Percentiles rank a stretch among this genome's conserved stretches.
Evolutionary conservation across 2,797 vertebrate species (phyloP).

Genomic region (Epinephelus malabaricus): DNA sequence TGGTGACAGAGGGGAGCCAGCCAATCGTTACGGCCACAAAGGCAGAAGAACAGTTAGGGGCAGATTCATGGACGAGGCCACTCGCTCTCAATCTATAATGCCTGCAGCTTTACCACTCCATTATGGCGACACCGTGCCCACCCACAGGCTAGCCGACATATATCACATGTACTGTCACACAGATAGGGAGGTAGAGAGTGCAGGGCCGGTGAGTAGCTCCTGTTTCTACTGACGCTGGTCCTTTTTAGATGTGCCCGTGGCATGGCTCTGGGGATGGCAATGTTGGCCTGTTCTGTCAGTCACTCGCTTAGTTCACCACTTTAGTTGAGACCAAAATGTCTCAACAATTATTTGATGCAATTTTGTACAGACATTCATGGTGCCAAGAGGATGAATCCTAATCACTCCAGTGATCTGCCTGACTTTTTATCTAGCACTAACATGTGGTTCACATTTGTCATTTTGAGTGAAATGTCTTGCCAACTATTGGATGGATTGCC

Average conservation of each 20-base stretch:
- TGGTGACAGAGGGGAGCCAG: conserved; percentile 79
- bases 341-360: background rate
- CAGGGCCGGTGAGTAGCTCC: conserved; percentile 11
- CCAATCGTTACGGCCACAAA: conserved; percentile 84
- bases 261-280: background rate
- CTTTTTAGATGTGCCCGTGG: conserved; percentile 2
- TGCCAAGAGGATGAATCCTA: background rate
- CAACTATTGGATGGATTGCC: background rate
- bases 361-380: background rate
- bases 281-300: background rate
- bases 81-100: conserved; percentile 81
- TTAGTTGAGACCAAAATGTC: background rate
- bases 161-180: conserved; percentile 72
- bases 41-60: conserved; percentile 80
- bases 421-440: background rate
- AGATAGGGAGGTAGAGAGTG: conserved; percentile 31
- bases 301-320: background rate
- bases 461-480: conserved; percentile 8
- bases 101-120: conserved; percentile 83
- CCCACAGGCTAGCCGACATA: conserved; percentile 67
- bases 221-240: background rate
- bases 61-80: conserved; percentile 83
- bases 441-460: background rate
- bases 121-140: conserved; percentile 78
- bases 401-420: background rate